phyloP scores from a whole-genome alignment of 1,140 invertebrate species.

The Scaptomyza pallida region DNA sequence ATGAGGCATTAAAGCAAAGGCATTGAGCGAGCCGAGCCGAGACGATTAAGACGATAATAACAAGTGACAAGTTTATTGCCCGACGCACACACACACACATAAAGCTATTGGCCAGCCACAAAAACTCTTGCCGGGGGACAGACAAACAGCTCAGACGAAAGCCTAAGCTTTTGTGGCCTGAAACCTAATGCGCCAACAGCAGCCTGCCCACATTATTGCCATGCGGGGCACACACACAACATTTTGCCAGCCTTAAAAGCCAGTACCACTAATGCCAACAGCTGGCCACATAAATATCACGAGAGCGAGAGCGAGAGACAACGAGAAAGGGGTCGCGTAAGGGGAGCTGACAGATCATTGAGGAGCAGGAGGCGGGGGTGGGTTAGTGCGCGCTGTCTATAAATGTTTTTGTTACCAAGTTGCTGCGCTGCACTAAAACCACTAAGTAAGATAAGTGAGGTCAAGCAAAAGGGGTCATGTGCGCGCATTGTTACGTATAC shows the following conservation, averaged over 20 bases:
- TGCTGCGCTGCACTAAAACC: conserved; percentile 63
- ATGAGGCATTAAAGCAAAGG: conserved; percentile 51
- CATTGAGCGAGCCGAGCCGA: conserved; percentile 57
- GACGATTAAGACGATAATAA: conserved; percentile 82
- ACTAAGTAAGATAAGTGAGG: conserved; percentile 82
- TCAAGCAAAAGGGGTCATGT: conserved; percentile 82
- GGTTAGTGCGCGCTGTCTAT: conserved; percentile 64
- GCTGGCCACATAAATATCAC: conserved; percentile 79
- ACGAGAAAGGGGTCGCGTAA: background rate
- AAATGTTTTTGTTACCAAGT: conserved; percentile 52
- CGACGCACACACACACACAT: conserved; percentile 30
- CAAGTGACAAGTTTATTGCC: conserved; percentile 82
- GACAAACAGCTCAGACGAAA: conserved; percentile 46
- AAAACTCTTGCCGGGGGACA: conserved; percentile 51
- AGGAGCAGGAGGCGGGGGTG: background rate
- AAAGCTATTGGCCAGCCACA: conserved; percentile 21
- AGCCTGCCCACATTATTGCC: conserved; percentile 55
- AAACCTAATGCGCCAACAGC: conserved; percentile 75
- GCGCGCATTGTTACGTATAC: conserved; percentile 73
- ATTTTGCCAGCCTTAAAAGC: conserved; percentile 72
- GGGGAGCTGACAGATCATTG: conserved; percentile 26
- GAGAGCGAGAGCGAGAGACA: background rate
- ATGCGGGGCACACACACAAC: conserved; percentile 52
- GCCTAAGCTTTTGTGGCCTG: conserved; percentile 78
- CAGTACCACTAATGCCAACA: conserved; percentile 80